A percentile compares a stretch with the other conserved stretches of the same genome.
These are phyloP conservation scores for Thera britannica DNA, from an alignment of 2,888 invertebrate species.

Conservation along the genomic window DNA sequence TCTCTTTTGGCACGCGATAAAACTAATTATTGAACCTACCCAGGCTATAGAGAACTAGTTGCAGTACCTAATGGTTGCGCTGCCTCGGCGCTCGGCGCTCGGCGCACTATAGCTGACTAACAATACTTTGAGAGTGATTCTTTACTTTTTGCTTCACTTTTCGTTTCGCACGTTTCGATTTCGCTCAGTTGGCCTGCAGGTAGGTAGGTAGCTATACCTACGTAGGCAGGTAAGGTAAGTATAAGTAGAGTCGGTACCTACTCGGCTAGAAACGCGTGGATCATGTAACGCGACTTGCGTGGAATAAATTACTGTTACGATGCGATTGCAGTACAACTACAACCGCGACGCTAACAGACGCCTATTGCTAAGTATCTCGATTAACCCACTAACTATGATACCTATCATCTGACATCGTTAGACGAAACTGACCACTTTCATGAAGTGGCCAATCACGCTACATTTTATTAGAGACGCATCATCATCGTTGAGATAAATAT, in stretches of 20 bases:
- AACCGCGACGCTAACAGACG: conserved; percentile 22
- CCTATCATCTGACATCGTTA: conserved; percentile 2
- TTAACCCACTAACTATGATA: conserved; percentile 4
- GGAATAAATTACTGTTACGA: conserved; percentile 48
- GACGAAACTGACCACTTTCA: conserved; percentile 12
- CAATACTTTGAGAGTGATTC: conserved; percentile 51
- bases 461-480: no score
- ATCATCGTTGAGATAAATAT: neutral
- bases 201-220: neutral
- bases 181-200: conserved; percentile 34
- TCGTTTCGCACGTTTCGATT: conserved; percentile 71
- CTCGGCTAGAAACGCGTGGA: conserved; percentile 35
- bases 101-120: conserved; percentile 24
- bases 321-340: conserved; percentile 32
- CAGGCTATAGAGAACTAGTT: no score
- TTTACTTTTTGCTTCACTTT: conserved; percentile 61
- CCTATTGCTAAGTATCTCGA: conserved; percentile 17
- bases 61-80: neutral
- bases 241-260: neutral
- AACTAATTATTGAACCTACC: neutral
- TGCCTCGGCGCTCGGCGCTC: conserved; percentile 1
- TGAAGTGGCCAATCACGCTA: neutral
- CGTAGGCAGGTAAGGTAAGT: neutral
- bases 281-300: conserved; percentile 55
- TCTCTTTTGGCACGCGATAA: neutral